A percentile compares a stretch with the other conserved stretches of the same genome.
These are phyloP conservation scores for Danaus chrysippus DNA, from an alignment of 2,888 invertebrate genomes.

Conservation along the genomic window DNA sequence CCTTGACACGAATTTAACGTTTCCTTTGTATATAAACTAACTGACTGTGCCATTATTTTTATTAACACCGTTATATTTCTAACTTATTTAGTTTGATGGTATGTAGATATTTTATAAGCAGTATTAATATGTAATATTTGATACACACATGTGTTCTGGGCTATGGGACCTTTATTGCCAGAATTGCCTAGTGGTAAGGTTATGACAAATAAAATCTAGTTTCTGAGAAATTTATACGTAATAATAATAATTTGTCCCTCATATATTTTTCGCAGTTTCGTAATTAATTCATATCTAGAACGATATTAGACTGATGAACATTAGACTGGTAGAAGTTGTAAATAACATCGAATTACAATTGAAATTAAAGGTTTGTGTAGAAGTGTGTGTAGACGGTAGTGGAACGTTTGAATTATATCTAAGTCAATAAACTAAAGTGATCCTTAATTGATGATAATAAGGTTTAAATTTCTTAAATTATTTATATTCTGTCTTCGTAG, in stretches of 20 bases:
- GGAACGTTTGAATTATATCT: background rate
- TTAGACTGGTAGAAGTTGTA: too few species aligned
- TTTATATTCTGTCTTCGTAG: background rate
- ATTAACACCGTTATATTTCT: background rate
- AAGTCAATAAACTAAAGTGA: conserved; percentile 5
- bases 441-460: background rate
- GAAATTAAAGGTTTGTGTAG: too few species aligned
- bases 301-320: too few species aligned
- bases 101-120: background rate
- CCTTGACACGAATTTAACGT: too few species aligned
- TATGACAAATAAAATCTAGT: background rate
- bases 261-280: too few species aligned
- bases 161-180: conserved; percentile 1
- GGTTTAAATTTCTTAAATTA: conserved; percentile 1
- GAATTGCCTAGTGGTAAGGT: background rate
- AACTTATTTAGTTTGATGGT: too few species aligned
- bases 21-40: background rate
- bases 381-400: too few species aligned
- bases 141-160: conserved; percentile 4
- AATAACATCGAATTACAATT: too few species aligned
- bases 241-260: too few species aligned
- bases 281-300: too few species aligned
- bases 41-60: background rate
- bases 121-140: background rate
- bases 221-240: background rate